phyloP scores from a whole-genome alignment of 2,113 vertebrate genomes.

The Sakesphorus luctuosus region DNA sequence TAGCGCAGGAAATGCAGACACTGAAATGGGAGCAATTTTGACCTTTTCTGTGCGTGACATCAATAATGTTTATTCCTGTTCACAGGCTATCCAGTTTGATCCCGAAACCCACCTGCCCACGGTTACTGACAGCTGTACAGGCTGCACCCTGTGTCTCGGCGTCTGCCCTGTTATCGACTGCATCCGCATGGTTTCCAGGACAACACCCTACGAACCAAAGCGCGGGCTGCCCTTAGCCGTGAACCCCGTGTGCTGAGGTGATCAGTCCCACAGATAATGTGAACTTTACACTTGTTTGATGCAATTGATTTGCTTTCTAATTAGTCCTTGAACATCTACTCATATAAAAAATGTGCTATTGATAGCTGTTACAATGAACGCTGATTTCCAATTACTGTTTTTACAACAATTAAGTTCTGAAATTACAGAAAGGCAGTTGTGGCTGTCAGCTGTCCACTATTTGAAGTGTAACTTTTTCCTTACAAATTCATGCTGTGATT shows the following conservation, averaged over 20 bases:
- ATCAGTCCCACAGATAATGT: slow-evolving; percentile 14
- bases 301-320: slow-evolving; percentile 69
- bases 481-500: slow-evolving; percentile 27
- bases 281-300: slow-evolving; percentile 28
- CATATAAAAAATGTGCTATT: slow-evolving; percentile 25
- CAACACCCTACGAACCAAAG: slow-evolving; percentile 83
- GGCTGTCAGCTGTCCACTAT: slow-evolving; percentile 34
- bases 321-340: slow-evolving; percentile 57
- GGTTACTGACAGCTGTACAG: slow-evolving; percentile 87
- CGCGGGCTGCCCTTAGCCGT: slow-evolving; percentile 87
- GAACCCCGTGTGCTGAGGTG: slow-evolving; percentile 76
- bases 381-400: slow-evolving; percentile 66
- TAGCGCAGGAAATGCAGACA: background rate
- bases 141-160: slow-evolving; percentile 91
- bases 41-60: slow-evolving; percentile 53
- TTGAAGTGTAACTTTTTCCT: slow-evolving; percentile 61
- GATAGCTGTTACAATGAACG: slow-evolving; percentile 15
- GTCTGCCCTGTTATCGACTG: slow-evolving; percentile 95
- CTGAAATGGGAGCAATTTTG: slow-evolving; percentile 15
- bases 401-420: slow-evolving; percentile 28
- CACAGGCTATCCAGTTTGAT: slow-evolving; percentile 91
- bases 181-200: slow-evolving; percentile 92
- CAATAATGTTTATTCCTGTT: slow-evolving; percentile 67
- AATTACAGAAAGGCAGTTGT: slow-evolving; percentile 14
- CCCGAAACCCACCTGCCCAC: slow-evolving; percentile 88